Percentiles rank a stretch among this genome's conserved stretches.
Conservation (phyloP, 2,888 invertebrate species). For the Campaea margaritaria region DNA sequence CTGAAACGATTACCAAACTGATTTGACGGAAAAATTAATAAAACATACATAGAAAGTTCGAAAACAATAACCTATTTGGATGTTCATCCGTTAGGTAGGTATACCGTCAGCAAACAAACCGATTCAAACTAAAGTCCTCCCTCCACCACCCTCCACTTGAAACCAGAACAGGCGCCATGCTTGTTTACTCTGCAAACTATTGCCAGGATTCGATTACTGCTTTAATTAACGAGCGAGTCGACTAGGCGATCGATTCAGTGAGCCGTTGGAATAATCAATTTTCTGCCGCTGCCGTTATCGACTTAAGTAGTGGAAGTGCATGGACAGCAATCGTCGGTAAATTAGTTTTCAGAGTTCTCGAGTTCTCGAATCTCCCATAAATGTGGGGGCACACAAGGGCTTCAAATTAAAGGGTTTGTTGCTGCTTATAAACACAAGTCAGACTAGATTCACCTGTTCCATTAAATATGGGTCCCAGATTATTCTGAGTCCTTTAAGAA, state of each 20-base stretch:
- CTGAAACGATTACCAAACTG: too few relatives aligned
- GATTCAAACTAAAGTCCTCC: conserved; percentile 6
- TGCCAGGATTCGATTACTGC: conserved; percentile 38
- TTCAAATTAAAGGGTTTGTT: too few relatives aligned
- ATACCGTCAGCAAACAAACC: conserved; percentile 8
- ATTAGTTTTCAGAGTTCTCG: conserved; percentile 6
- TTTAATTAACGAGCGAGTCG: conserved; percentile 40
- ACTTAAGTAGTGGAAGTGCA: conserved; percentile 21
- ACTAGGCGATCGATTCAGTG: conserved; percentile 33
- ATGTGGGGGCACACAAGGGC: background rate
- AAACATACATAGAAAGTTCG: background rate
- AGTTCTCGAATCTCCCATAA: background rate
- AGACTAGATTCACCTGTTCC: too few relatives aligned
- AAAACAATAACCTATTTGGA: background rate
- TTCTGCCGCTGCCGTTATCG: conserved; percentile 26
- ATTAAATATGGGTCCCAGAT: too few relatives aligned
- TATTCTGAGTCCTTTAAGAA: too few relatives aligned
- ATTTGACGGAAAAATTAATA: too few relatives aligned
- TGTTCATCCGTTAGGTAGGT: background rate
- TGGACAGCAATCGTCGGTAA: conserved; percentile 13
- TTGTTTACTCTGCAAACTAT: conserved; percentile 41
- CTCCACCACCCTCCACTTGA: conserved; percentile 24
- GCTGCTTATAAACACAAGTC: too few relatives aligned
- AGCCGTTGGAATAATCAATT: conserved; percentile 34
- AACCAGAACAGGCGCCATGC: conserved; percentile 28